Conservation (phyloP, 2,888 invertebrate genomes). For the Empis stercorea region DNA sequence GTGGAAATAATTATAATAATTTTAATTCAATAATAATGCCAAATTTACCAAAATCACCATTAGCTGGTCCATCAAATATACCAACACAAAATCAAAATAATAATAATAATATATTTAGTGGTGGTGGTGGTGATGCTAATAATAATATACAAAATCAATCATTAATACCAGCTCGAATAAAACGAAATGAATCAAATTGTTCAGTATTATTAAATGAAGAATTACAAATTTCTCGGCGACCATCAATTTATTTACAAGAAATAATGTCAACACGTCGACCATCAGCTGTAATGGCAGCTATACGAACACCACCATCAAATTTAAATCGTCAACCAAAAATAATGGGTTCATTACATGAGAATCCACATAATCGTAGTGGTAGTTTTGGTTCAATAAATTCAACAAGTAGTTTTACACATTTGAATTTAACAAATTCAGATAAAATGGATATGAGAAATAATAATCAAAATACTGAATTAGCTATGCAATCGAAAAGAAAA, state of each 20-base stretch:
- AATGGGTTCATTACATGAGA: slow-evolving; percentile 23
- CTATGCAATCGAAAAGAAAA: slow-evolving; percentile 29
- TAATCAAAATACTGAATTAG: slow-evolving; percentile 20
- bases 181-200: slow-evolving; percentile 24
- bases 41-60: slow-evolving; percentile 6
- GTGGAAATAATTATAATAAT: not conserved
- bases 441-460: not conserved
- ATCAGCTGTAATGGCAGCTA: slow-evolving; percentile 48
- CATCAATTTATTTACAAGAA: slow-evolving; percentile 33
- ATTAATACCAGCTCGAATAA: slow-evolving; percentile 13
- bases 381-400: slow-evolving; percentile 27
- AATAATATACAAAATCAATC: not conserved
- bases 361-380: slow-evolving; percentile 17
- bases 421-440: not conserved
- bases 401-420: slow-evolving; percentile 6
- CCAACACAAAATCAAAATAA: slow-evolving; percentile 2
- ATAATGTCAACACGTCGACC: slow-evolving; percentile 40
- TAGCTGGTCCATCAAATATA: slow-evolving; percentile 3
- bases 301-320: slow-evolving; percentile 7
- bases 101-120: not conserved
- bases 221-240: slow-evolving; percentile 31
- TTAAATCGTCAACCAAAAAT: slow-evolving; percentile 15
- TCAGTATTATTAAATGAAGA: slow-evolving; percentile 20
- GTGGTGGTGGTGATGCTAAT: not conserved
- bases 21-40: slow-evolving; percentile 4